Evolutionary conservation across 2,888 invertebrate species (phyloP).

Genomic region (Scaptomyza polygonia): DNA sequence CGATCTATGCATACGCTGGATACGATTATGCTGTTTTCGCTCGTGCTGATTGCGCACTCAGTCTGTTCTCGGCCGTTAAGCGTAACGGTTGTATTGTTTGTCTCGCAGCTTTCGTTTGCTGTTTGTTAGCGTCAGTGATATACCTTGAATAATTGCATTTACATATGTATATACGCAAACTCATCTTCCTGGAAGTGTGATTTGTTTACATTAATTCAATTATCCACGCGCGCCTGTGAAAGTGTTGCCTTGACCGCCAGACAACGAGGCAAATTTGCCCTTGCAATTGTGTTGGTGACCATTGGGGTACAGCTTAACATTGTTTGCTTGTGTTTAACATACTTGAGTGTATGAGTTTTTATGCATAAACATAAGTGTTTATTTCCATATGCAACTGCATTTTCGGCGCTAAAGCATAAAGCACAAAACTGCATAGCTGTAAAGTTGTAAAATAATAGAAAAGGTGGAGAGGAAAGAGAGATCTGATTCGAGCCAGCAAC

Average conservation of each 20-base stretch:
- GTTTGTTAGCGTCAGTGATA: constrained; percentile 12
- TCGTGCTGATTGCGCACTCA: constrained; percentile 39
- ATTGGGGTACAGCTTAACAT: constrained; percentile 7
- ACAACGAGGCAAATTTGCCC: constrained; percentile 38
- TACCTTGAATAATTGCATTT: constrained; percentile 51
- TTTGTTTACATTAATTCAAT: constrained; percentile 65
- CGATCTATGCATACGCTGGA: constrained; percentile 42
- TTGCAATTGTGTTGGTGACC: constrained; percentile 40
- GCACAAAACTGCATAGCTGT: constrained; percentile 48
- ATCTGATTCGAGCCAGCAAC: constrained; percentile 1
- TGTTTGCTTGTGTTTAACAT: constrained; percentile 6
- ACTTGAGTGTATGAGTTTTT: constrained; percentile 8
- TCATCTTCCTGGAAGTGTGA: constrained; percentile 36
- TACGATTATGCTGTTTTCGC: constrained; percentile 56
- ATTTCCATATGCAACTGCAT: constrained; percentile 41
- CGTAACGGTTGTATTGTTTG: constrained; percentile 52
- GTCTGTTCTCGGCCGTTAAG: constrained; percentile 58
- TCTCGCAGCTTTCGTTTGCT: not conserved
- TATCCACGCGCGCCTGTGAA: constrained; percentile 37
- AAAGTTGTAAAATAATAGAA: constrained; percentile 49
- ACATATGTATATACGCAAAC: constrained; percentile 33
- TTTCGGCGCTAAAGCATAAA: constrained; percentile 33
- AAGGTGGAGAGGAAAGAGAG: constrained; percentile 17
- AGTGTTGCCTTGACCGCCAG: constrained; percentile 49
- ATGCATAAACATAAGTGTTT: constrained; percentile 17